phyloP scores from a whole-genome alignment of 2,888 invertebrate species.

The Tholera decimalis region DNA sequence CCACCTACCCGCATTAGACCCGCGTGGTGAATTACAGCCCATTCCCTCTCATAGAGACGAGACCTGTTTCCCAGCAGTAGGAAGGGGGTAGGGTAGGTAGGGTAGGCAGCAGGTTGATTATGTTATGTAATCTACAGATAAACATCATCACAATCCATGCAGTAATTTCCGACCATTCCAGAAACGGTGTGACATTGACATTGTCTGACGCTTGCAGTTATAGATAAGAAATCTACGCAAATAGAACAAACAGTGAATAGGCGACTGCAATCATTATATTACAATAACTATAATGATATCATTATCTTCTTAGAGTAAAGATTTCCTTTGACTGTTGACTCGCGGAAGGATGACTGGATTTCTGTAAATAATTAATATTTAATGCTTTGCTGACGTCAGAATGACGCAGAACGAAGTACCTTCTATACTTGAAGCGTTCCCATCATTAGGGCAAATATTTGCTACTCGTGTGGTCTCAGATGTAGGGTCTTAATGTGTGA shows the following conservation, averaged over 20 bases:
- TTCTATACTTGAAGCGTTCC: constrained; percentile 10
- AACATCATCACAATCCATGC: background rate
- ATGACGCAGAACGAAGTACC: constrained; percentile 33
- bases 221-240: constrained; percentile 30
- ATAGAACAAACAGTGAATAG: constrained; percentile 23
- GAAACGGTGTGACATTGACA: constrained; percentile 19
- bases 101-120: no score
- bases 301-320: constrained; percentile 29
- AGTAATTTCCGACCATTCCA: background rate
- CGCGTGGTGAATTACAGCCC: no score
- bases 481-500: background rate
- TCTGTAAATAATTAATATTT: constrained; percentile 35
- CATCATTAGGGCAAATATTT: constrained; percentile 31
- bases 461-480: constrained; percentile 19
- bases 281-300: constrained; percentile 19
- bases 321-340: constrained; percentile 21
- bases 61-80: no score
- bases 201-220: constrained; percentile 3
- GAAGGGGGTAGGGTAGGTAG: no score
- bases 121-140: no score
- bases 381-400: constrained; percentile 35
- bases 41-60: no score
- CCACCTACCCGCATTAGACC: no score
- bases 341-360: background rate
- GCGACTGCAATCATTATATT: background rate